Base-by-base conservation (phyloP, 2,113 vertebrate genomes). In the Cephalopholis sonnerati region DNA sequence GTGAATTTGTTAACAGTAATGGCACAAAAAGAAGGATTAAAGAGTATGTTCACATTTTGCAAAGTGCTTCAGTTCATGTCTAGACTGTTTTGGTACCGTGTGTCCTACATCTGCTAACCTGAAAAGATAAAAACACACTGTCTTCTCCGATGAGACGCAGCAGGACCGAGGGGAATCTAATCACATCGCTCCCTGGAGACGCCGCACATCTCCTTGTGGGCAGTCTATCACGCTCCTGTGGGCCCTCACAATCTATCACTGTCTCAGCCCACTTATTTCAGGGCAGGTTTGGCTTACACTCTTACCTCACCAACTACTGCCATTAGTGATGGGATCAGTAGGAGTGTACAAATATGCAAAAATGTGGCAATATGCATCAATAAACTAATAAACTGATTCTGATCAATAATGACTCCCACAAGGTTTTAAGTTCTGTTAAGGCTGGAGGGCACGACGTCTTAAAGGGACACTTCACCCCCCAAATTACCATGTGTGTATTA, bases 111-210 rank as follows among this genome's bases (percentile, higher is more conserved):
- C 15, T 76, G 18, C 61, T 36, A 11, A 69, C 51, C 5, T 70
- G 22, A 4, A 29, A 57, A 27, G 46, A 77, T 39, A 46, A 51
- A 90, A 86, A 91, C 82, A 90, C 9, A 18, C 5, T 0, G 13
- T 44, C 29, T 22, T 77, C 72, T 81, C 90, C 71, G 15, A 0
- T 74, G 91, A 83, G 90, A 84, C 76, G 1, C 55, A 67, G 87
- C 36, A 53, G 70, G 85, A 68, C 90, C 50, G 39, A 64, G 20
- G 85, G 46, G 86, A 90, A 81, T 90, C 84, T 83, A 90, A 86
- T 92, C 84, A 81, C 76, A 53, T 20, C n/a, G 4, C 10, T 88
- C 93, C 80, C 79, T 5, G 46, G 88, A 88, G 89, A 86, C 11
- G 4, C 55, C n/a, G 22, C 67, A 41, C 46, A 15, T 57, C 62